Conservation (phyloP, 2,888 invertebrate species). For the Myathropa florea region DNA sequence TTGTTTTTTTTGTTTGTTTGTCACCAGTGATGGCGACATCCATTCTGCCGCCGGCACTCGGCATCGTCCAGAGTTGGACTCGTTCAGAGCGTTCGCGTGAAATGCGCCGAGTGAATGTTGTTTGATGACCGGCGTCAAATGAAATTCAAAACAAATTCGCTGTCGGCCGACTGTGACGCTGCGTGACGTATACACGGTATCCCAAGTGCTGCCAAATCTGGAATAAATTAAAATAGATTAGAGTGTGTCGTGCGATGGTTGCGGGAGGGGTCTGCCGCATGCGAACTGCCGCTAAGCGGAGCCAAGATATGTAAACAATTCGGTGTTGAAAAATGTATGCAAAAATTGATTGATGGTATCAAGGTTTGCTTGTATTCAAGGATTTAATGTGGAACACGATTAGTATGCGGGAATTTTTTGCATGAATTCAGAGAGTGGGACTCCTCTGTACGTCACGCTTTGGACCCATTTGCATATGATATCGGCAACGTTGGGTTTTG, state of each 20-base stretch:
- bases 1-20: background rate
- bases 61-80: background rate
- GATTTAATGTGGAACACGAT: constrained; percentile 20
- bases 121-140: background rate
- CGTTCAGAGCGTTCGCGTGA: background rate
- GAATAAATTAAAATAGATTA: constrained; percentile 41
- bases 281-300: background rate
- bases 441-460: background rate
- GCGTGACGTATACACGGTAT: constrained; percentile 26
- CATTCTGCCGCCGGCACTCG: background rate
- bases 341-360: constrained; percentile 21
- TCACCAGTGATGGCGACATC: background rate
- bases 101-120: background rate
- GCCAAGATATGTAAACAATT: background rate
- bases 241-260: background rate
- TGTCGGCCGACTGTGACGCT: background rate
- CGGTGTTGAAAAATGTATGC: background rate
- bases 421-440: background rate
- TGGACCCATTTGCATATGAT: background rate
- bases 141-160: background rate
- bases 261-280: background rate
- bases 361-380: background rate
- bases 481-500: background rate
- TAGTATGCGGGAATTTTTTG: constrained; percentile 4
- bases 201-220: background rate